Evolutionary conservation across 2,113 vertebrate species (phyloP), one percentile per base, ranked within the genome.

Genomic region (Aegotheles bennettii): DNA sequence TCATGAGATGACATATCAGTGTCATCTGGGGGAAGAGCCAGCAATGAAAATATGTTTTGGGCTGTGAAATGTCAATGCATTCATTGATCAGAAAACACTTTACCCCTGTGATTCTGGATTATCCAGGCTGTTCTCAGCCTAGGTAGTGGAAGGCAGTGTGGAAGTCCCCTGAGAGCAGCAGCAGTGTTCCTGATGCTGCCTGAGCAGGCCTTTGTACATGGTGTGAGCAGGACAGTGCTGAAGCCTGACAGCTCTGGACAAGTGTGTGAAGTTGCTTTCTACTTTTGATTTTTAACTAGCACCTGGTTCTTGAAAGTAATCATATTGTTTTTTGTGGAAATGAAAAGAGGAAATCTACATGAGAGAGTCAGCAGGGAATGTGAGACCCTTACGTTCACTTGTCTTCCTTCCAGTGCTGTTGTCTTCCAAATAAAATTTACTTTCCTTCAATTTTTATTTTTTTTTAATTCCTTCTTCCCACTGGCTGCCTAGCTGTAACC

Each of bases 81-180:
- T n/a, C 23, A 25, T 9, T 83, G 51, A n/a, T 74, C 29, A 25
- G 86, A 89, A 63, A 68, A 67, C 13, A 36, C 50, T 86, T 90
- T 77, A 15, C 14, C 29, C 81, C 15, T 2, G 2, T 86, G 54
- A 16, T 45, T 93, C 64, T 89, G 68, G 59, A 29, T 89, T 67
- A 47, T 43, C 51, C 23, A 43, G 54, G 51, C 12, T 89, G 51
- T 71, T 93, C 26, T 78, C 35, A 57, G 57, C 45, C 35, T 54
- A 0, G 0, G 33, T 50, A 26, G 63, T 13, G 15, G 61, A 73
- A 57, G 63, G 48, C 23, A 36, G 0, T 4, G 26, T 69, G 70
- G 88, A 57, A 93, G 35, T 31, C 33, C 25, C 17, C 17, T 0
- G 7, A 25, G 45, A 16, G 36, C 24, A 68, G 67, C 33, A 73